A percentile compares a stretch with the other conserved stretches of the same genome.
phyloP scores from a whole-genome alignment of 2,797 vertebrate species.

The Tympanoctomys barrerae region DNA sequence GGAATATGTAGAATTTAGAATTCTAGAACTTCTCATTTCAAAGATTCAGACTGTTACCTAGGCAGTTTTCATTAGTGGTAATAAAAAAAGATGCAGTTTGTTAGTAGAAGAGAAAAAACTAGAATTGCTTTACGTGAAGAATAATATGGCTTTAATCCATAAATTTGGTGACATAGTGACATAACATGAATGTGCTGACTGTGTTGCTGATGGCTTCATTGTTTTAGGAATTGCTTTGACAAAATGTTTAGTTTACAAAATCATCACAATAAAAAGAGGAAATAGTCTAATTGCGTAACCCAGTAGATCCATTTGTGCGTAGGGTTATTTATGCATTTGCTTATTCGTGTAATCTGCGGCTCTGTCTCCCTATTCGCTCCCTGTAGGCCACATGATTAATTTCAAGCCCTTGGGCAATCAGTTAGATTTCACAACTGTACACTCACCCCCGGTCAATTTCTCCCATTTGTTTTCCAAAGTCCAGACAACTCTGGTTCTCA shows the following conservation, averaged over 20 bases:
- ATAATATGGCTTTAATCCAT: neutral
- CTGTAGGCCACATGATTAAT: neutral
- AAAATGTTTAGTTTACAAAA: conserved; percentile 18
- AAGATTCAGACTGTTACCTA: neutral
- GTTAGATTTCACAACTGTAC: neutral
- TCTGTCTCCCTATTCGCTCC: neutral
- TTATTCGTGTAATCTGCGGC: neutral
- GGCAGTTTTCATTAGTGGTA: neutral
- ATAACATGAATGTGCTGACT: neutral
- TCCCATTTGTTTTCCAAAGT: neutral
- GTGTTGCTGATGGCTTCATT: neutral
- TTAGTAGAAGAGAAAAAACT: neutral
- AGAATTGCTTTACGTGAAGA: neutral
- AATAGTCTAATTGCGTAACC: neutral
- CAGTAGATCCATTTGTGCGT: neutral
- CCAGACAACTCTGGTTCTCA: neutral
- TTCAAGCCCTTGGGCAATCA: neutral
- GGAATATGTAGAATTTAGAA: neutral
- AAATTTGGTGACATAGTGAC: neutral
- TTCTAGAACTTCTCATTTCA: neutral
- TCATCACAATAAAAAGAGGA: neutral
- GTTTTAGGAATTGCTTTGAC: neutral
- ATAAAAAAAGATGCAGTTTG: neutral
- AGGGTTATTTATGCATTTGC: neutral
- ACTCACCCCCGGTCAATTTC: neutral